Base-by-base conservation (phyloP, 1,140 invertebrate genomes). In the Amphibalanus amphitrite region DNA sequence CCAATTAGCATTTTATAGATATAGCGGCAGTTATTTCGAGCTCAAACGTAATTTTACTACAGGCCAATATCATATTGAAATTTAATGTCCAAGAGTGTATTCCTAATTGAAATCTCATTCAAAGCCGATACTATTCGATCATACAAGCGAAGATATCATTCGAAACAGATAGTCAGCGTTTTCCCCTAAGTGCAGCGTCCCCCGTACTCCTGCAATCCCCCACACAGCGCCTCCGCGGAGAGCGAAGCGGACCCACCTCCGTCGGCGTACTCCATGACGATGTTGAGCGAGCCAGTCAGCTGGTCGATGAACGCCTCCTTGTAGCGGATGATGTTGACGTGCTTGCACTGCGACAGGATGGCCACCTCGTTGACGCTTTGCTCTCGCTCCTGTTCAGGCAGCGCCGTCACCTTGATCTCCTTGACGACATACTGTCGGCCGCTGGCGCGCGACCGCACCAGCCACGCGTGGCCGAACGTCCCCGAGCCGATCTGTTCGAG, bases 221-320 rank as follows among this genome's bases (percentile, higher is more conserved):
- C n/a, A n/a, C n/a, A n/a, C n/a, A n/a, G n/a, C n/a, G n/a, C n/a
- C n/a, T n/a, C n/a, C n/a, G n/a, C n/a, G n/a, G n/a, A n/a, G n/a
- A n/a, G n/a, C n/a, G n/a, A n/a, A n/a, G n/a, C n/a, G n/a, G n/a
- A 10, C 72, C 73, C 59, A 74, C 75, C 84, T 65, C 81, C 82
- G 72, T 84, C 83, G 77, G 83, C 83, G 71, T 79, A 85, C 73
- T 81, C 79, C 84, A 85, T 85, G 17, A 83, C 82, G 72, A 85
- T 84, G 73, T 80, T 82, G 10, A 85, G 74, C 73, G 77, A 80
- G 6, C 81, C 80, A 47, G 81, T 78, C 40, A 75, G 73, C 17
- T 78, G 74, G 47, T 82, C 78, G 29, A 76, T 67, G 78, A 85
- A 85, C 4, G 81, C 83, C 70, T 84, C 82, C 73, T 82, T 81